Evolutionary conservation across 2,113 vertebrate genomes (phyloP).

Genomic region (Asarcornis scutulata): DNA sequence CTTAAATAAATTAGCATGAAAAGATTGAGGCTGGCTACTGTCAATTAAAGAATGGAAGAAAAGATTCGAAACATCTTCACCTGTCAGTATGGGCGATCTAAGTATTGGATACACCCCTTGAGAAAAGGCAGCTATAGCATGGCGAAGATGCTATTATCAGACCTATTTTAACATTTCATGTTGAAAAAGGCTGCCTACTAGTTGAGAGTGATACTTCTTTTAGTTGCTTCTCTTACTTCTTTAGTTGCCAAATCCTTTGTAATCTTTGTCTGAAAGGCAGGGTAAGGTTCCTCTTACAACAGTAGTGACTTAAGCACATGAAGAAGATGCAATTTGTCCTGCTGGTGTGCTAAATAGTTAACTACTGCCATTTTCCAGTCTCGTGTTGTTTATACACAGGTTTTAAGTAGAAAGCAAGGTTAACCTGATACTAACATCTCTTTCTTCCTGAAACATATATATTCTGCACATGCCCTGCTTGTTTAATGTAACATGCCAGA

Average conservation of each 20-base stretch:
- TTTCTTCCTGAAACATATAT: background rate
- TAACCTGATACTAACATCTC: slow-evolving; percentile 1
- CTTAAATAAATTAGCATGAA: background rate
- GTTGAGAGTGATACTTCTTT: background rate
- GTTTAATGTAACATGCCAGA: background rate
- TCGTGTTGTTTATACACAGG: background rate
- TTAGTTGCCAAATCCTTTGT: background rate
- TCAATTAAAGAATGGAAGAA: background rate
- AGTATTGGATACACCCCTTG: background rate
- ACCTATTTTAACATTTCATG: background rate
- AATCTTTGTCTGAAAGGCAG: background rate
- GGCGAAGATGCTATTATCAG: background rate
- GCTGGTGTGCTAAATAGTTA: background rate
- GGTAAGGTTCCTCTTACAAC: background rate
- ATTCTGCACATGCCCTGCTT: slow-evolving; percentile 11
- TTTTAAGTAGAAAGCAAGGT: background rate
- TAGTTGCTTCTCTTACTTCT: background rate
- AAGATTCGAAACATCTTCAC: background rate
- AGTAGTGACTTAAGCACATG: background rate
- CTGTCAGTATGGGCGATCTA: background rate
- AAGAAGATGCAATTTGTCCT: background rate
- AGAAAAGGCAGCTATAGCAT: background rate
- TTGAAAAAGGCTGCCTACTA: background rate
- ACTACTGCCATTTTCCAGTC: background rate
- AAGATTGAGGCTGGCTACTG: background rate